Conservation (phyloP, 2,113 vertebrate species). For the pig (Sus scrofa) region T2T-Sscrofa CM000824.6:81351501-81352000, state of each 20-base stretch:
- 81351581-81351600: neutral
- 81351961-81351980: neutral
- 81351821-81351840: neutral
- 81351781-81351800: neutral
- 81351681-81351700: neutral
- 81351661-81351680: neutral
- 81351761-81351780: neutral
- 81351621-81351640: neutral
- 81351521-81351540: neutral
- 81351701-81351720: neutral
- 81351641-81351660: neutral
- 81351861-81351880: neutral
- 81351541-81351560: neutral
- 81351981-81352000: neutral
- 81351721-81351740: neutral
- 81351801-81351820: neutral
- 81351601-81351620: neutral
- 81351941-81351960: neutral
- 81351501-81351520: neutral
- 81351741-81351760: neutral
- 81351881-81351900: neutral
- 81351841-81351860: neutral
- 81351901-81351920: neutral
- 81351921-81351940: neutral
- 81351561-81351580: neutral